Evolutionary conservation across 1,140 invertebrate species (phyloP), one percentile per base, ranked within the genome.

Genomic region (Zaprionus ornatus): DNA sequence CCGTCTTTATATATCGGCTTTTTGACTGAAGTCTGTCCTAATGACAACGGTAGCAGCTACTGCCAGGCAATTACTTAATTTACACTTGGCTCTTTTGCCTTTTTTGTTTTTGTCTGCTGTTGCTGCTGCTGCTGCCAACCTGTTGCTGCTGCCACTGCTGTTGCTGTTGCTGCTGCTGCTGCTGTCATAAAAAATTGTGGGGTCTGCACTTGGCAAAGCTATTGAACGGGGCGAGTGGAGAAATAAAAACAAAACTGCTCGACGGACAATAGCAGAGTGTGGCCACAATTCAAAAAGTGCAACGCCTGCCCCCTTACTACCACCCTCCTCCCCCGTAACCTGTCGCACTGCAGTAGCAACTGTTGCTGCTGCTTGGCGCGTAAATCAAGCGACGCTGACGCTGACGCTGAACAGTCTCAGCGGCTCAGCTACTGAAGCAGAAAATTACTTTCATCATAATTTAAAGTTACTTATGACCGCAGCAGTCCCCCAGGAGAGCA

Each of bases 361-460:
- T 21, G 29, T 29, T 48, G 54, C 37, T 60, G 57, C 50, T 13
- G 40, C 56, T 66, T 71, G 73, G 55, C 66, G 67, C 77, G 68
- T 77, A 80, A 80, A 77, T 77, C 77, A 80, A 77, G 70, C 65
- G 68, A 71, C 65, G 70, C 71, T 68, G 67, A 27, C 27, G 57
- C 50, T 13, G 40, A 64, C 59, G 52, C 45, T 75, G 61, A 77
- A 59, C 61, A 64, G 82, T 37, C 54, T 76, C 75, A 76, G 78
- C 75, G 79, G 78, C 82, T 79, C 73, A 75, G 87, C 88, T 90
- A 91, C 76, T 91, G 88, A 91, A 91, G 88, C 88, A 91, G 83
- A 91, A 91, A 91, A 91, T 91, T 91, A 91, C 88, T 91, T 91
- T 88, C 88, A 91, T 88, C 88, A 91, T 91, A 84, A 91, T 83